Conservation (phyloP, 1,140 invertebrate genomes). For the Himalopsyche phryganea region DNA sequence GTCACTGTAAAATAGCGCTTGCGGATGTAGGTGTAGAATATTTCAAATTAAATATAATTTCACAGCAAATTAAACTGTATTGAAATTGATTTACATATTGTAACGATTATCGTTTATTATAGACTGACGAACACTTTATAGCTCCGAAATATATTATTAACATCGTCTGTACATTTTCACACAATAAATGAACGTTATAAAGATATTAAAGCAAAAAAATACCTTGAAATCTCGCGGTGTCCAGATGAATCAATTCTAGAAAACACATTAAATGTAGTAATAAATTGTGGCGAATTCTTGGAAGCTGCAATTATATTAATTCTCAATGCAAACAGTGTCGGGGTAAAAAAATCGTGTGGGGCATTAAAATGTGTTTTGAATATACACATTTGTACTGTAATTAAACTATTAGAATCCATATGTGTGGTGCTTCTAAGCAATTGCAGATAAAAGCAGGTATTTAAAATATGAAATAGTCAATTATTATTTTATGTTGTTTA, state of each 20-base stretch:
- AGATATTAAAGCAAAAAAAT: too few species aligned
- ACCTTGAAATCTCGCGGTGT: too few species aligned
- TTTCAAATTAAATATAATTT: background rate
- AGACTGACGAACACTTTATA: constrained; percentile 18
- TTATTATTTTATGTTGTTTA: too few species aligned
- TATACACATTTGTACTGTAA: background rate
- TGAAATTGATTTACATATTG: constrained; percentile 16
- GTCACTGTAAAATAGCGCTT: too few species aligned
- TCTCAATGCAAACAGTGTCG: background rate
- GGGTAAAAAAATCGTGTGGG: background rate
- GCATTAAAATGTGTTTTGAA: too few species aligned
- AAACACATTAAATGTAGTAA: too few species aligned
- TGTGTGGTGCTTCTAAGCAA: background rate
- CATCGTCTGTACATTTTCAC: constrained; percentile 1
- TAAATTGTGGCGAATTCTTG: too few species aligned
- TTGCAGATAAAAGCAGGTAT: background rate
- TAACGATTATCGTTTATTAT: constrained; percentile 15
- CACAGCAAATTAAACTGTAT: constrained; percentile 3
- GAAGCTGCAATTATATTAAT: too few species aligned
- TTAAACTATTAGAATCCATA: background rate
- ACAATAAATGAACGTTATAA: background rate
- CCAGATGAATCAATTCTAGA: too few species aligned
- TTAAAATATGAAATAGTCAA: too few species aligned
- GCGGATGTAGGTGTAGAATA: too few species aligned
- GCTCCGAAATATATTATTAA: constrained; percentile 14